Percentiles rank a stretch among this genome's conserved stretches.
Evolutionary conservation across 2,113 vertebrate genomes (phyloP).

Genomic region (Petrocephalus zakoni): DNA sequence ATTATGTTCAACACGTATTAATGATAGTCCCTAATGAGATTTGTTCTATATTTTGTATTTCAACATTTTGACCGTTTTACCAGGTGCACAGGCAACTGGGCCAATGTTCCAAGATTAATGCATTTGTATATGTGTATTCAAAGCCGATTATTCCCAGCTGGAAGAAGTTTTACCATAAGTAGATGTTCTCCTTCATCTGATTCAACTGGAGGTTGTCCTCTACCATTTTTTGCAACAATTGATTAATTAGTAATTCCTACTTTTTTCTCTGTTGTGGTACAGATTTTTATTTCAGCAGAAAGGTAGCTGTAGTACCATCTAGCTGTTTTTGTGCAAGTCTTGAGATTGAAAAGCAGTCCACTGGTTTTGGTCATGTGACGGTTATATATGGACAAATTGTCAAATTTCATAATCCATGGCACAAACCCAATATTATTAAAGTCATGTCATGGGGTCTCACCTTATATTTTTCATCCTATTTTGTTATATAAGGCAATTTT

Average conservation of each 20-base stretch:
- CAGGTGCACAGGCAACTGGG: conserved; percentile 11
- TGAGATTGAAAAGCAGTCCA: neutral
- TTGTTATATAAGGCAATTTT: neutral
- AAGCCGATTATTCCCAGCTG: neutral
- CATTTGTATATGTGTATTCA: conserved; percentile 5
- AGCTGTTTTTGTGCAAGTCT: neutral
- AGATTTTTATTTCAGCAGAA: neutral
- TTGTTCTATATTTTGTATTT: conserved; percentile 45
- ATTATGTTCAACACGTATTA: conserved; percentile 42
- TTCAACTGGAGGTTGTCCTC: neutral
- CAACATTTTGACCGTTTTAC: conserved; percentile 30
- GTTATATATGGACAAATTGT: neutral
- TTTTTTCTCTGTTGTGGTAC: neutral
- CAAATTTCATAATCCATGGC: neutral
- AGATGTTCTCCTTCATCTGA: neutral
- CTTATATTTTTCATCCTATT: neutral
- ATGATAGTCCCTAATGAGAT: conserved; percentile 40
- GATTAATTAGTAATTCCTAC: neutral
- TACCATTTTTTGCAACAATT: neutral
- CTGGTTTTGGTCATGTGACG: neutral
- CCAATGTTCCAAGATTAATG: neutral
- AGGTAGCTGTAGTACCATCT: neutral
- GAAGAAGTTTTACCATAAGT: neutral
- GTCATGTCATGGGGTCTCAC: neutral
- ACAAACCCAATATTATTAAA: neutral